These are phyloP conservation scores for Leucophenga varia DNA, from an alignment of 1,140 invertebrate genomes.

Conservation along the genomic window DNA sequence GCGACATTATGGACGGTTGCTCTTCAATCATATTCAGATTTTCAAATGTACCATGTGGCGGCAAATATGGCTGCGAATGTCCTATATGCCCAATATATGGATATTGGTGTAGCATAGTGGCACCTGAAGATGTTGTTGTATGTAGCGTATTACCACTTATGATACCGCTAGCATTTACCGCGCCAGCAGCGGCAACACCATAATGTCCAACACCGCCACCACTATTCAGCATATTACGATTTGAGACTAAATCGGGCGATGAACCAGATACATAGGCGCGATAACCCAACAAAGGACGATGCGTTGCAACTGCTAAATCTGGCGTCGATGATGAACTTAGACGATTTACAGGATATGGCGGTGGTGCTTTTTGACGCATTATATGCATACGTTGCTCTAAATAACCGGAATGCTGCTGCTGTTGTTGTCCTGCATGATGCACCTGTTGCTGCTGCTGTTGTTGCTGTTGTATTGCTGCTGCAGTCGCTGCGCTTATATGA, in stretches of 20 bases:
- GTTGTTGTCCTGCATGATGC: slow-evolving; percentile 14
- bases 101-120: slow-evolving; percentile 50
- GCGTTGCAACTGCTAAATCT: slow-evolving; percentile 71
- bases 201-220: slow-evolving; percentile 29
- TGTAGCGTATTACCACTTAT: slow-evolving; percentile 30
- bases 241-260: slow-evolving; percentile 76
- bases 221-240: slow-evolving; percentile 61
- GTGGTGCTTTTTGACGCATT: slow-evolving; percentile 77
- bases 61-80: slow-evolving; percentile 59
- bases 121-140: slow-evolving; percentile 39
- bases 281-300: slow-evolving; percentile 57
- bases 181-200: slow-evolving; percentile 19
- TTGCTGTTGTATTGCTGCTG: slow-evolving; percentile 26
- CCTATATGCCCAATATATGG: slow-evolving; percentile 55
- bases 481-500: slow-evolving; percentile 35
- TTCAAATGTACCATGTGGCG: slow-evolving; percentile 70
- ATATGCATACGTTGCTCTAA: slow-evolving; percentile 62
- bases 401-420: slow-evolving; percentile 19
- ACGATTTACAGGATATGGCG: slow-evolving; percentile 74
- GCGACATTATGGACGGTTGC: slow-evolving; percentile 58
- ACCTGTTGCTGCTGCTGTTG: slow-evolving; percentile 27
- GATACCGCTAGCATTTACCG: slow-evolving; percentile 13
- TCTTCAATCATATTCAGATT: slow-evolving; percentile 61
- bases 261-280: slow-evolving; percentile 69
- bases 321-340: slow-evolving; percentile 78